Evolutionary conservation across 2,797 vertebrate species (phyloP), one percentile per base, ranked within the genome.

Genomic region (Acrossocheilus fasciatus): DNA sequence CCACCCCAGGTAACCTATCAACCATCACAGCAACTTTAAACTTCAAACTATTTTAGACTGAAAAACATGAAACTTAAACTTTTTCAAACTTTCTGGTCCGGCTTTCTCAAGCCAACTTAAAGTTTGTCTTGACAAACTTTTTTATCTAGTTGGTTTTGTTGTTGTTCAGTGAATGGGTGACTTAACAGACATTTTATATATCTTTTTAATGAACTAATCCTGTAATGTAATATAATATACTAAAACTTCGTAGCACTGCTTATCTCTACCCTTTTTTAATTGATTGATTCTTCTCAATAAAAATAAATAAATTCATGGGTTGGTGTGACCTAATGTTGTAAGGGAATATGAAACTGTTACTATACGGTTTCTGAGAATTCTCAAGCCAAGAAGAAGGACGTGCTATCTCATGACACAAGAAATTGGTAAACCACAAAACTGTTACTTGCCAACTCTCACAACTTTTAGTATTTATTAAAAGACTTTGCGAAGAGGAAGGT

Each of bases 381-480:
- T 81, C 59, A 84, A 76, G 62, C 73, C 23, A 39, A 79, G 66
- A 76, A 59, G 26, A 23, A 52, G 41, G 76, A 41, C 81, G 23
- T 66, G 68, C 77, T 75, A 80, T 84, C 73, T 83, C 39, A 84
- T 84, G 82, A 84, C 59, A 84, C 73, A 72, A 84, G 76, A 84
- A 74, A 26, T 81, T 81, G 78, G 83, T 83, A 52, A 84, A 88
- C 78, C 87, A 85, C 87, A 87, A n/a, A 50, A 84, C 82, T 69
- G 83, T 84, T 77, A 77, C 62, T 77, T 84, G 74, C 26, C 68
- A 69, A 87, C 82, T 84, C 87, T 84, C 43, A 57, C 78, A 75
- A 50, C 34, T 70, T 66, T 84, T 66, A 50, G 14, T 43, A 73
- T 52, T 80, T 79, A 80, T 83, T 47, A 84, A 80, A 83, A 79